These are phyloP conservation scores for Hyperoplus immaculatus DNA, from an alignment of 2,797 vertebrate genomes.

Conservation along the genomic window DNA sequence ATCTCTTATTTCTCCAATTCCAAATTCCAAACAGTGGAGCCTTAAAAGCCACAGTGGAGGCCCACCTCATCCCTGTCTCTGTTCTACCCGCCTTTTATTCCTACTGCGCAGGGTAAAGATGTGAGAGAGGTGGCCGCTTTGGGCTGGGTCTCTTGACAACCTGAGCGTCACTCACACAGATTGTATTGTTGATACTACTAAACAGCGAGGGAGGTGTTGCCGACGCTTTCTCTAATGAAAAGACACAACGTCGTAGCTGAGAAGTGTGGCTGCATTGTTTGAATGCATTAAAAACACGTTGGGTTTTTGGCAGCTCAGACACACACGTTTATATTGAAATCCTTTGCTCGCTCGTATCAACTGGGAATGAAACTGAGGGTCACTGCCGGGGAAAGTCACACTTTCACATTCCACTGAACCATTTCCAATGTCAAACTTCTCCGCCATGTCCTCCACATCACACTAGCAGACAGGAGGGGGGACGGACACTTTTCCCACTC, in stretches of 20 bases:
- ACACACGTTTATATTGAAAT: neutral
- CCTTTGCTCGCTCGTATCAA: constrained; percentile 25
- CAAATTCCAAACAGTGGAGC: constrained; percentile 38
- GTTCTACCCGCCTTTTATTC: constrained; percentile 83
- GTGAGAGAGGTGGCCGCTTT: constrained; percentile 72
- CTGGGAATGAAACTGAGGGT: constrained; percentile 51
- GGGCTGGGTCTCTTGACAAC: constrained; percentile 75
- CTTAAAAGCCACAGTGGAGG: constrained; percentile 39
- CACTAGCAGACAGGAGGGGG: neutral
- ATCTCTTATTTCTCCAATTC: neutral
- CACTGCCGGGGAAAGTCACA: constrained; percentile 47
- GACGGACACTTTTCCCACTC: constrained; percentile 12
- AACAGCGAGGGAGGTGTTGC: constrained; percentile 62
- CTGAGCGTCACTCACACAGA: constrained; percentile 71
- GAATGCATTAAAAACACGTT: too few relatives aligned
- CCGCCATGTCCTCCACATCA: constrained; percentile 53
- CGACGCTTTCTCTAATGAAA: too few relatives aligned
- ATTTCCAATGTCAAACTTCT: constrained; percentile 63
- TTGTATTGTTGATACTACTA: constrained; percentile 86
- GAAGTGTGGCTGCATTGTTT: too few relatives aligned
- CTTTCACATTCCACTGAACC: constrained; percentile 55
- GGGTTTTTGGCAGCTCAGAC: too few relatives aligned
- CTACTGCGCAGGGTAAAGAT: constrained; percentile 74
- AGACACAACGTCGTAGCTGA: too few relatives aligned
- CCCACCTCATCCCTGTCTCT: constrained; percentile 42